Conservation (phyloP, 2,113 vertebrate species). For the Pachypanchax playfairii region DNA sequence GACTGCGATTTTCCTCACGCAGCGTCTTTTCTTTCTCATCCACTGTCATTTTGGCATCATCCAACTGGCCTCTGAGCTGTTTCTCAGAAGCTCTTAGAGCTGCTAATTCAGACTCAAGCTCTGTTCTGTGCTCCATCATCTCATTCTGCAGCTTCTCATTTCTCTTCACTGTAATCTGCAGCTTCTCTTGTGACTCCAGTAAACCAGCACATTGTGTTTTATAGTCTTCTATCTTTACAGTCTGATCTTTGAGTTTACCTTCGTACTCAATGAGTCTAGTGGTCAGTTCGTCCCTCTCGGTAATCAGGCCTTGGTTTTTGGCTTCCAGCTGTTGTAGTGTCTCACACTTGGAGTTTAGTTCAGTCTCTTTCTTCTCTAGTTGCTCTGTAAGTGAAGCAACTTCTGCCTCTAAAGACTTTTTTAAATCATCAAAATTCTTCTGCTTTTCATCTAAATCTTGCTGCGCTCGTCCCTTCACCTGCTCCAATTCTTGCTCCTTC, state of each 20-base stretch:
- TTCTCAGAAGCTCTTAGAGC: slow-evolving; percentile 83
- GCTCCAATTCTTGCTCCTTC: slow-evolving; percentile 70
- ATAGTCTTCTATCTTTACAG: slow-evolving; percentile 49
- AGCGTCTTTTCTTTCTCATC: slow-evolving; percentile 81
- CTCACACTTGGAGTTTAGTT: slow-evolving; percentile 75
- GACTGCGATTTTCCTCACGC: slow-evolving; percentile 76
- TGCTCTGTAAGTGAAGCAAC: slow-evolving; percentile 66
- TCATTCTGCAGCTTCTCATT: slow-evolving; percentile 74
- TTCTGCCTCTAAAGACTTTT: slow-evolving; percentile 77
- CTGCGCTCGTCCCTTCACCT: slow-evolving; percentile 59
- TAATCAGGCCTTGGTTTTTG: slow-evolving; percentile 74
- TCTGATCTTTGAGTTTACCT: slow-evolving; percentile 68
- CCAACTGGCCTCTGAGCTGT: slow-evolving; percentile 79
- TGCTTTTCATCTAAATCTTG: slow-evolving; percentile 74
- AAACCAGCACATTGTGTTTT: slow-evolving; percentile 63
- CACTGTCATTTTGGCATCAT: slow-evolving; percentile 74
- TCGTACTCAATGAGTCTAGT: slow-evolving; percentile 74
- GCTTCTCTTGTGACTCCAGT: slow-evolving; percentile 68
- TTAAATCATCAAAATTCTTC: slow-evolving; percentile 67
- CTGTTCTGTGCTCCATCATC: slow-evolving; percentile 64
- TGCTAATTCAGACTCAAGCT: slow-evolving; percentile 76
- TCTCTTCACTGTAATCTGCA: slow-evolving; percentile 66
- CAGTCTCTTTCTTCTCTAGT: slow-evolving; percentile 77
- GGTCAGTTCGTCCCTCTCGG: slow-evolving; percentile 78
- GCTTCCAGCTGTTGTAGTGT: slow-evolving; percentile 78